Evolutionary conservation across 2,113 vertebrate species (phyloP), one percentile per base, ranked within the genome.

Genomic region (Tauraco erythrolophus): DNA sequence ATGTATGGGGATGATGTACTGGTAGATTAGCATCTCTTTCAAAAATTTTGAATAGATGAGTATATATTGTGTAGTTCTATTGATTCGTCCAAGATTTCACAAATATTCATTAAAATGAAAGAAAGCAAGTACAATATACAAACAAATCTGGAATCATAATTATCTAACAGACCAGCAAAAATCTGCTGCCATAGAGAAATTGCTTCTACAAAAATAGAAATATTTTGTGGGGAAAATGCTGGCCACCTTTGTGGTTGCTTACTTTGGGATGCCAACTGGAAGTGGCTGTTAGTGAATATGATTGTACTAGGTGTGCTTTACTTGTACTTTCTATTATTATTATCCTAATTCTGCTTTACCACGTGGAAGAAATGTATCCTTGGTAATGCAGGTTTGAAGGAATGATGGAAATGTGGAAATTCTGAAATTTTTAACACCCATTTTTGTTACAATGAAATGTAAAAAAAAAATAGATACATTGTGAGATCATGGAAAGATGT

Each of bases 51-150:
- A 95, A 94, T 95, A 94, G 96, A 95, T 97, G 94, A 93, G 65
- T 92, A 23, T 92, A 33, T 91, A 97, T 97, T 97, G 94, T 97
- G 83, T 87, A 57, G 88, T 82, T 95, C 72, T 92, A 64, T 75
- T 84, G 84, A 81, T 96, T 92, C 16, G 21, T 92, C 96, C 96
- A 96, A 96, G 91, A 96, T 93, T 96, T 95, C 94, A 97, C 95
- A 97, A 97, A 95, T 96, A 97, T 96, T 97, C 96, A 95, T 96
- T 96, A 97, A 93, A 94, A 75, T 62, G 86, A 95, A 96, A 97
- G 91, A 19, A 95, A 89, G 60, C 68, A 84, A 95, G 56, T 92
- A 93, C 82, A 93, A 97, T 97, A 39, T 62, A 78, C 74, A 86
- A 95, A 95, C 88, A 92, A 97, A 68, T 95, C 86, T 92, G 76